Evolutionary conservation across 1,140 invertebrate genomes (phyloP), one percentile per base, ranked within the genome.

Genomic region (Drosophila sucinea): DNA sequence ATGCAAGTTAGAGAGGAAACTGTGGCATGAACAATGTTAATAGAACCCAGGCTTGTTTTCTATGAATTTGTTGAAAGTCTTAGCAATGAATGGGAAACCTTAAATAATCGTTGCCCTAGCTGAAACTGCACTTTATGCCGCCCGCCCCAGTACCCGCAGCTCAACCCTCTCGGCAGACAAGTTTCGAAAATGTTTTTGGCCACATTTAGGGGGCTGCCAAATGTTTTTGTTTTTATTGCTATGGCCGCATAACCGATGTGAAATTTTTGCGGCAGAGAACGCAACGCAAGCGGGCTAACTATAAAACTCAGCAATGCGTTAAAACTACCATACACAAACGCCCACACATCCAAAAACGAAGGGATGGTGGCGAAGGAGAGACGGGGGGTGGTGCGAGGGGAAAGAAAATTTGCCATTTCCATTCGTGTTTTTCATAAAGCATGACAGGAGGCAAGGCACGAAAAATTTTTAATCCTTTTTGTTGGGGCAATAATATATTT

Each of bases 391-490:
- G 1, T n/a, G 30, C 6, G n/a, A 5, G 32, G 33, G 32, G 5
- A 17, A 58, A 58, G 56, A 17, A 30, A 32, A 35, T 38, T 38
- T 51, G 44, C 44, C 56, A 35, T 35, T 58, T 23, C 32, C 56
- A 29, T 69, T 41, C 33, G 35, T 60, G 38, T 67, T 29, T 25
- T 32, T 77, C 44, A 66, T 64, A 68, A 65, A 66, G 51, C 70
- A 60, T 60, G 62, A 27, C 60, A 67, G 11, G 40, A 29, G 73
- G 73, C 44, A 73, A 78, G 77, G 74, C 77, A 72, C 61, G 81
- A 84, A 84, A 89, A 84, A 90, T 89, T 89, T 89, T 84, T 89
- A 89, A 89, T 89, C 84, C 85, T 70, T 89, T 89, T 51, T 70
- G 81, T 78, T 29, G 69, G 56, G 67, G 79, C 80, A 87, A 87